A percentile compares a stretch with the other conserved stretches of the same genome.
These are phyloP conservation scores for Pocillopora verrucosa DNA, from an alignment of 64 coral and sea anemone species.

Conservation along the genomic window DNA sequence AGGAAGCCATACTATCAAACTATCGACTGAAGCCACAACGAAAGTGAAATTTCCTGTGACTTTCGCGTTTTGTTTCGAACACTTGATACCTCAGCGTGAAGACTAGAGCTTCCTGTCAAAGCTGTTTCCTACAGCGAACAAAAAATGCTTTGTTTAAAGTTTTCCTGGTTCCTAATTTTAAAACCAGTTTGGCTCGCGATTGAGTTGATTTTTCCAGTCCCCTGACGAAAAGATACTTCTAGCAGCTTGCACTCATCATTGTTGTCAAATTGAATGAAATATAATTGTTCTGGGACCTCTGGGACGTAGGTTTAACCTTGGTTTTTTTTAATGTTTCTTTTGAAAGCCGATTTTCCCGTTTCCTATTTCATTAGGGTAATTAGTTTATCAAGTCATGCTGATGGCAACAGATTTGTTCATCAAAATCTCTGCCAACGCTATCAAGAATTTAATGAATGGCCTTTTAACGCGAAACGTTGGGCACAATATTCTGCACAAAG, in stretches of 20 bases:
- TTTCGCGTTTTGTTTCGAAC: no score
- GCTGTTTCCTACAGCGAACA: not conserved
- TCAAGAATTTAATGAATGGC: not conserved
- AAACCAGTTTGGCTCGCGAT: not conserved
- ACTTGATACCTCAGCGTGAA: not conserved
- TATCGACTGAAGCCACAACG: no score
- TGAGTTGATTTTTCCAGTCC: not conserved
- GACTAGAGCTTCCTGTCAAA: not conserved
- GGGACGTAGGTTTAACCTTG: not conserved
- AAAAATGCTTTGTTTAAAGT: not conserved
- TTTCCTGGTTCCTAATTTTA: not conserved
- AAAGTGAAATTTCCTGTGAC: no score
- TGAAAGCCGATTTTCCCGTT: constrained; percentile 6
- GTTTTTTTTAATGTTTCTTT: not conserved
- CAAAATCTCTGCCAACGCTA: not conserved
- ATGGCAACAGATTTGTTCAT: not conserved
- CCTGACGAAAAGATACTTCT: not conserved
- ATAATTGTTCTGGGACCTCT: not conserved
- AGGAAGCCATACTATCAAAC: no score
- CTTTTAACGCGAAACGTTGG: no score
- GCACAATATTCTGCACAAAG: no score
- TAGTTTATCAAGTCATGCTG: not conserved
- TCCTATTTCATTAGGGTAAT: constrained; percentile 17
- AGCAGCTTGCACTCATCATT: not conserved
- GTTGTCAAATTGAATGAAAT: constrained; percentile 20